Conservation (phyloP, 2,113 vertebrate species). For the Leuciscus idus region DNA sequence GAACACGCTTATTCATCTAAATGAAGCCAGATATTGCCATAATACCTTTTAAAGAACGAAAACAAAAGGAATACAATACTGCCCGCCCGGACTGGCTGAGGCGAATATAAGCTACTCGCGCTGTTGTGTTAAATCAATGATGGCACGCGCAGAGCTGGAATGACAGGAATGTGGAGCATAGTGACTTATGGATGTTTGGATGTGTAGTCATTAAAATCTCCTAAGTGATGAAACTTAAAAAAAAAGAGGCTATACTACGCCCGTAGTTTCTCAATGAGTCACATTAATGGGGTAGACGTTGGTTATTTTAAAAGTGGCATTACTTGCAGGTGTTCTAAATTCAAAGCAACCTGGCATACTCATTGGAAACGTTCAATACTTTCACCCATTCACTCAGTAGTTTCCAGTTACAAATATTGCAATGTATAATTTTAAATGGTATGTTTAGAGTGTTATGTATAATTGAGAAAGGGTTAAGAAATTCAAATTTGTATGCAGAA, state of each 20-base stretch:
- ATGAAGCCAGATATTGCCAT: not conserved
- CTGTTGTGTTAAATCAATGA: conserved; percentile 42
- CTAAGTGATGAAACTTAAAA: not conserved
- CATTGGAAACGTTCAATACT: not conserved
- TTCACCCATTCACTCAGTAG: not conserved
- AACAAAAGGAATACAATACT: not conserved
- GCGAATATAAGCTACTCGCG: not conserved
- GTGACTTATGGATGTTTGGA: conserved; percentile 10
- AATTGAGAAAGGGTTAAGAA: not conserved
- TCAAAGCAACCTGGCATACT: not conserved
- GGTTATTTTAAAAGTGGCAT: not conserved
- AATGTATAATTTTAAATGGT: not conserved
- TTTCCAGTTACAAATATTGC: not conserved
- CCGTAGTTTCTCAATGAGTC: not conserved
- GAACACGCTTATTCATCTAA: not conserved
- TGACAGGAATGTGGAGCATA: conserved; percentile 47
- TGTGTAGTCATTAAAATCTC: not conserved
- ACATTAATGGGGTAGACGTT: not conserved
- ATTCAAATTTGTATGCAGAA: not conserved
- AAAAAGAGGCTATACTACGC: not conserved
- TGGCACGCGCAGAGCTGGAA: conserved; percentile 46
- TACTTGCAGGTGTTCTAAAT: not conserved
- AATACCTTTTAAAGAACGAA: not conserved
- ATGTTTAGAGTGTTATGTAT: not conserved
- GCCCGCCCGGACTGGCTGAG: not conserved